Percentiles rank a stretch among this genome's conserved stretches.
Evolutionary conservation across 2,113 vertebrate genomes (phyloP).

Genomic region (Mirounga angustirostris): DNA sequence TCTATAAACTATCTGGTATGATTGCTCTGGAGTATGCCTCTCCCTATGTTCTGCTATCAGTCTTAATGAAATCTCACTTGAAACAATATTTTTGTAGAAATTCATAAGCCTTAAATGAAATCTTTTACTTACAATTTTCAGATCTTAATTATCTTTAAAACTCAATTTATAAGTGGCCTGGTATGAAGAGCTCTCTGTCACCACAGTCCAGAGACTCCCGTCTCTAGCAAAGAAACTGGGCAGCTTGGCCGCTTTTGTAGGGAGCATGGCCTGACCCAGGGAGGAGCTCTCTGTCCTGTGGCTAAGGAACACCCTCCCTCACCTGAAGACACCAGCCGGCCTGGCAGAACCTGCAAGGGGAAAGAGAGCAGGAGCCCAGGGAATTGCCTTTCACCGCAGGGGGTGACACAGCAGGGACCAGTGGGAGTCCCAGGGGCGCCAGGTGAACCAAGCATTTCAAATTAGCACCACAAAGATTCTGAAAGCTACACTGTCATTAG

Average conservation of each 20-base stretch:
- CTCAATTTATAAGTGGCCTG: neutral
- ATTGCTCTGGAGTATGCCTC: neutral
- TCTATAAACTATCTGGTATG: neutral
- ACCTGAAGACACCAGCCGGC: neutral
- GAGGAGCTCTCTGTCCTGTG: neutral
- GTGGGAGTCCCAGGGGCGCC: neutral
- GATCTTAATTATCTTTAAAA: neutral
- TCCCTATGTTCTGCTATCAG: neutral
- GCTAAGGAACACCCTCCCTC: neutral
- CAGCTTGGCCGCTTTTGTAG: neutral
- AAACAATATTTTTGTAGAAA: conserved; percentile 28
- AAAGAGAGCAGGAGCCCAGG: neutral
- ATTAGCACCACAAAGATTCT: neutral
- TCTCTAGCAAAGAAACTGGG: neutral
- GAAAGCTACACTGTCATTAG: neutral
- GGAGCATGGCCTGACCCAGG: neutral
- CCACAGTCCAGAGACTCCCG: neutral
- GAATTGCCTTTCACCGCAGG: fast-evolving
- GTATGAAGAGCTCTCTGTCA: neutral
- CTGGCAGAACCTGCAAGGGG: neutral
- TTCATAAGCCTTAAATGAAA: neutral
- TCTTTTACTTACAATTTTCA: neutral
- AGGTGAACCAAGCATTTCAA: neutral
- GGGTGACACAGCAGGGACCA: neutral
- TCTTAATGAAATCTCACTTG: conserved; percentile 6